Percentiles rank a stretch among this genome's conserved stretches.
phyloP scores from a whole-genome alignment of 1,140 invertebrate species.

The Aphelinus atriplicis region DNA sequence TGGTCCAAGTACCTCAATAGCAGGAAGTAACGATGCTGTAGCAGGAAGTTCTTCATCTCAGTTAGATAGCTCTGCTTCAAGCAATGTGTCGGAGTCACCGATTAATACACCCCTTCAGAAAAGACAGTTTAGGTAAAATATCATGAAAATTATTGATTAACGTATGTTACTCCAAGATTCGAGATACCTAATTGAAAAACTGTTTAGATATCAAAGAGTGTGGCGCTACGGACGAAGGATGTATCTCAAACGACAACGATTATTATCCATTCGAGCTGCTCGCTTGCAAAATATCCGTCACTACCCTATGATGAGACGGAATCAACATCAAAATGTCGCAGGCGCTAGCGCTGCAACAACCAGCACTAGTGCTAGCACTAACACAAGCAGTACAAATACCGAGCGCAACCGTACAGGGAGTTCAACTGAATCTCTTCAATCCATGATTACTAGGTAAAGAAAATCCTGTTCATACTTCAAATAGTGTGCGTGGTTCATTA shows the following conservation, averaged over 20 bases:
- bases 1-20: slow-evolving; percentile 9
- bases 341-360: neutral
- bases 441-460: slow-evolving; percentile 50
- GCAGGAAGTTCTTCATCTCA: slow-evolving; percentile 35
- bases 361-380: neutral
- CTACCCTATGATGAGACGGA: slow-evolving; percentile 34
- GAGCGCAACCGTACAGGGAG: neutral
- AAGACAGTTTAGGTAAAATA: slow-evolving; percentile 34
- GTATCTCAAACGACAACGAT: slow-evolving; percentile 39
- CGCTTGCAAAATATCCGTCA: slow-evolving; percentile 37
- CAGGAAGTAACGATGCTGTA: neutral
- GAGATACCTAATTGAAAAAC: neutral
- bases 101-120: slow-evolving; percentile 27
- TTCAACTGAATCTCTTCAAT: slow-evolving; percentile 46
- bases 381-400: neutral
- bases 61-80: slow-evolving; percentile 33
- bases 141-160: neutral
- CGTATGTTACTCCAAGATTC: neutral
- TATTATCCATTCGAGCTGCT: slow-evolving; percentile 33
- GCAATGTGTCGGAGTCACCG: slow-evolving; percentile 28
- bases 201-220: slow-evolving; percentile 40
- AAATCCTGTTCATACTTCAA: too few relatives aligned
- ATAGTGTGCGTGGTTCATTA: too few relatives aligned
- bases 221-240: slow-evolving; percentile 42
- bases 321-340: neutral